Base-by-base conservation (phyloP, 2,113 vertebrate species). In the Gnathonemus longibarbis region DNA sequence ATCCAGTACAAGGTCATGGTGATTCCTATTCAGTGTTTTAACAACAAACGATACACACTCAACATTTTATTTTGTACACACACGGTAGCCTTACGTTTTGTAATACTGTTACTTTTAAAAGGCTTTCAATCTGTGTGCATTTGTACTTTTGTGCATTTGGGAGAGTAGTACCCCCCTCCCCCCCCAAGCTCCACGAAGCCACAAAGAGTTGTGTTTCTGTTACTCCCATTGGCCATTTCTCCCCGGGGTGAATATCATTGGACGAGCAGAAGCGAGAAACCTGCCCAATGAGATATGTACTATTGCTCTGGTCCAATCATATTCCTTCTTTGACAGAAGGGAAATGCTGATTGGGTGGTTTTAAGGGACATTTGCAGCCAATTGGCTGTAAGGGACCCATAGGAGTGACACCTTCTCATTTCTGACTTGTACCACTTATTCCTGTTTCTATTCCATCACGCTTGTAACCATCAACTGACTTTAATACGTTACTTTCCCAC, bases 381-480 rank as follows among this genome's bases (percentile, higher is more conserved):
- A 1, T 27, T 21, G 15, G 13, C 49, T 50, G 85, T 31, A 27
- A 53, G 31, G 85, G 84, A 80, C 49, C 27, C 24, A 52, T 13
- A 87, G 84, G 49, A 35, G 27, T 31, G 84, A 52, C 17, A 19
- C 49, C 49, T 35, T 13, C 50, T 87, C 85, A 42, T 66, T 19
- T 66, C 13, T 24, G 49, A 1, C 70, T 24, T 6, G 31, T 17
- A 15, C 45, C 85, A 45, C 45, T 45, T 66, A 89, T 48, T 86
- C 35, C 62, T 83, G 83, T 62, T 74, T 70, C 70, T 11, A 11
- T 86, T 91, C 42, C n/a, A 66, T n/a, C 39, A 48, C 56, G 85
- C 90, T 49, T 74, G 35, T 86, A 90, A 89, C 91, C 90, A 91
- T 91, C 87, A 84, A 88, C 83, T 58, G 11, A 80, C 74, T 52